Conservation (phyloP, 2,888 invertebrate genomes). For the Sepioteuthis lessoniana region DNA sequence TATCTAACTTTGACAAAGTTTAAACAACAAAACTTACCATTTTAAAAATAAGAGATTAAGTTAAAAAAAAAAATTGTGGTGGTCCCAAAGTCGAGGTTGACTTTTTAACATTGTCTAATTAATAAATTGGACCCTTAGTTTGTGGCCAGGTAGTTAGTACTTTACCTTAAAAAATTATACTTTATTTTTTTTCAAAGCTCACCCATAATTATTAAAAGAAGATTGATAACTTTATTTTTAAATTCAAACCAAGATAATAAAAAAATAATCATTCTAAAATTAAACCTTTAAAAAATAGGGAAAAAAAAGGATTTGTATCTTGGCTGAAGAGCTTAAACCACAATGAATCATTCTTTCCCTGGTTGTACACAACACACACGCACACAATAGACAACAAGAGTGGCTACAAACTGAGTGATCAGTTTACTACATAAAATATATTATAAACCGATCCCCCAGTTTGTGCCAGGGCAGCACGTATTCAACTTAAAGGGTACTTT, state of each 20-base stretch:
- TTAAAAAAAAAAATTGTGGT: no score
- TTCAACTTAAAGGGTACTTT: neutral
- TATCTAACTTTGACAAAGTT: neutral
- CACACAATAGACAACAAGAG: neutral
- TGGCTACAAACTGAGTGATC: slow-evolving; percentile 1
- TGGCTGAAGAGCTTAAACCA: neutral
- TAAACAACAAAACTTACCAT: neutral
- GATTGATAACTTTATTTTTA: neutral
- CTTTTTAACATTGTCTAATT: neutral
- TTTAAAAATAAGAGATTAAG: no score
- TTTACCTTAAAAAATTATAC: neutral
- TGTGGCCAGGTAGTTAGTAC: neutral
- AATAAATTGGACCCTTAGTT: neutral
- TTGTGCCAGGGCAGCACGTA: neutral
- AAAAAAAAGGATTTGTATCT: no score
- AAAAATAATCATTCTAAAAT: neutral
- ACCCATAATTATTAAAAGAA: neutral
- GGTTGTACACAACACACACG: neutral
- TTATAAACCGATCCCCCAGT: neutral
- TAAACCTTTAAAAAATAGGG: neutral
- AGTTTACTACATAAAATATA: neutral
- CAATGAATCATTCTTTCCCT: neutral
- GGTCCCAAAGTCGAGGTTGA: neutral
- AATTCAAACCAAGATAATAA: neutral
- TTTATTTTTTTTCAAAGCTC: neutral